Evolutionary conservation across 2,797 vertebrate species (phyloP).

Genomic region (Taenioides sp.): DNA sequence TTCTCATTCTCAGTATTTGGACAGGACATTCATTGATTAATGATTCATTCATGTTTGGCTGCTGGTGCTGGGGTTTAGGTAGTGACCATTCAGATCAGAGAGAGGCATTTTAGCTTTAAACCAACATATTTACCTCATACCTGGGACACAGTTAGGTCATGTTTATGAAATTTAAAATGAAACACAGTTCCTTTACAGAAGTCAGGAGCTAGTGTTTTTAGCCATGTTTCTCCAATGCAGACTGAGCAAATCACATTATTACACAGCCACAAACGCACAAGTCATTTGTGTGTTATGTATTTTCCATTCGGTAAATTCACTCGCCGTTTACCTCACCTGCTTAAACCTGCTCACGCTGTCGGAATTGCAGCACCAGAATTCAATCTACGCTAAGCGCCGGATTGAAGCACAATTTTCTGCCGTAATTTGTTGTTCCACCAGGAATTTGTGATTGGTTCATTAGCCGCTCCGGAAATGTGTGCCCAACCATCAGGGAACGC

Average conservation of each 20-base stretch:
- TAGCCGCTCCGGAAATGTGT: conserved; percentile 2
- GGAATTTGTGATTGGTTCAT: conserved; percentile 5
- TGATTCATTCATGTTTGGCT: too few relatives aligned
- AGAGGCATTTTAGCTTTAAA: too few relatives aligned
- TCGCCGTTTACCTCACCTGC: background rate
- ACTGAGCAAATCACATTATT: background rate
- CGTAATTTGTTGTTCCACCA: background rate
- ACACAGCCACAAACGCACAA: background rate
- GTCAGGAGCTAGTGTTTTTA: background rate
- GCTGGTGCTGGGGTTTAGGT: too few relatives aligned
- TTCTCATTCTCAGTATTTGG: too few relatives aligned
- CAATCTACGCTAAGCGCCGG: background rate
- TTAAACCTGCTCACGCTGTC: background rate
- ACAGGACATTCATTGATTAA: too few relatives aligned
- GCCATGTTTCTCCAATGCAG: background rate
- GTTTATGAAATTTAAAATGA: too few relatives aligned
- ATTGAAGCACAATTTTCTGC: background rate
- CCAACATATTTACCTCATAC: too few relatives aligned
- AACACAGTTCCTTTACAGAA: too few relatives aligned
- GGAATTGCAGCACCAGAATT: background rate
- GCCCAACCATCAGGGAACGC: background rate
- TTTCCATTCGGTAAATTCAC: background rate
- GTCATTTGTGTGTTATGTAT: background rate
- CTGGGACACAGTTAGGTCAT: too few relatives aligned
- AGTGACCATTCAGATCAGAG: too few relatives aligned